A percentile compares a stretch with the other conserved stretches of the same genome.
Evolutionary conservation across 2,113 vertebrate genomes (phyloP).

Genomic region (human): DNA sequence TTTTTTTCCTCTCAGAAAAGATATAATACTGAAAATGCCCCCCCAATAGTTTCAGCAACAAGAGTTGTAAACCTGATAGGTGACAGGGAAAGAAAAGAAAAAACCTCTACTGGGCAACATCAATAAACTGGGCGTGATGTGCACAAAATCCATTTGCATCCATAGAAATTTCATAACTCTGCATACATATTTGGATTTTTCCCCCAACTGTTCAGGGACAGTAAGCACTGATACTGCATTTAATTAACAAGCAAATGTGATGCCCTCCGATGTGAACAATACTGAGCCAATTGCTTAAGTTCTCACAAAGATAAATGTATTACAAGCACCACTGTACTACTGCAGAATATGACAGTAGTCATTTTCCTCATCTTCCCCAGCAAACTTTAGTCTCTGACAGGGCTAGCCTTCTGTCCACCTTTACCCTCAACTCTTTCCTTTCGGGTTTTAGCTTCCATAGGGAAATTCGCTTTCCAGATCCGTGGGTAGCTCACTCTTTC

Average conservation of each 20-base stretch:
- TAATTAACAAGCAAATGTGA: slow-evolving; percentile 87
- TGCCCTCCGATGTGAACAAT: slow-evolving; percentile 83
- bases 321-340: slow-evolving; percentile 72
- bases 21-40: slow-evolving; percentile 50
- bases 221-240: slow-evolving; percentile 81
- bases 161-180: slow-evolving; percentile 80
- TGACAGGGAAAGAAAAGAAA: not conserved
- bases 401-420: slow-evolving; percentile 53
- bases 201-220: slow-evolving; percentile 80
- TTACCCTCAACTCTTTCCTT: slow-evolving; percentile 46
- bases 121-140: slow-evolving; percentile 73
- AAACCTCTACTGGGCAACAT: slow-evolving; percentile 42
- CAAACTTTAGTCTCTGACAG: slow-evolving; percentile 71
- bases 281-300: slow-evolving; percentile 78
- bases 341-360: slow-evolving; percentile 71
- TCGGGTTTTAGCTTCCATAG: slow-evolving; percentile 75
- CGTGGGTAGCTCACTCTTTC: slow-evolving; percentile 59
- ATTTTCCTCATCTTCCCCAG: slow-evolving; percentile 73
- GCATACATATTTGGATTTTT: slow-evolving; percentile 77
- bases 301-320: slow-evolving; percentile 81
- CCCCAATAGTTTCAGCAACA: slow-evolving; percentile 26
- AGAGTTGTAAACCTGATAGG: not conserved
- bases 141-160: slow-evolving; percentile 73
- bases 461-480: slow-evolving; percentile 83
- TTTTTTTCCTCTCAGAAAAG: slow-evolving; percentile 42